Percentiles rank a stretch among this genome's conserved stretches.
Conservation (phyloP, 2,113 vertebrate species). For the Malaclemys terrapin region DNA sequence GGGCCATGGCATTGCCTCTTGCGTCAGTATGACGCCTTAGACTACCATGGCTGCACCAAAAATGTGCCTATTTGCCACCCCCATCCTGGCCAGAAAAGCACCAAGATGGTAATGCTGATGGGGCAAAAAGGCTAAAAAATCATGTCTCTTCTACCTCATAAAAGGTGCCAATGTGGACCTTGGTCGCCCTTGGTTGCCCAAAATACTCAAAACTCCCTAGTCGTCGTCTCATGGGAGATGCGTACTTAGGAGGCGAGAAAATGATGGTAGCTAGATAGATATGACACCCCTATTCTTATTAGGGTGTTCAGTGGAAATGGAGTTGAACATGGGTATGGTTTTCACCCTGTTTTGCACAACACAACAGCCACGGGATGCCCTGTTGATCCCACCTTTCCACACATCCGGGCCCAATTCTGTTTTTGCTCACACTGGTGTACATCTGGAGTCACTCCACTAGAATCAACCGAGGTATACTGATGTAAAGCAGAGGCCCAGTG, state of each 20-base stretch:
- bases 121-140: background rate
- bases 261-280: background rate
- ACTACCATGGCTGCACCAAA: background rate
- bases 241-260: background rate
- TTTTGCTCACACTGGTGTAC: background rate
- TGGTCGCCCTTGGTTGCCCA: background rate
- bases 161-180: background rate
- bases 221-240: background rate
- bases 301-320: background rate
- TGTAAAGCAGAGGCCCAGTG: background rate
- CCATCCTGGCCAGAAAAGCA: too few relatives aligned
- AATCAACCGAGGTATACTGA: background rate
- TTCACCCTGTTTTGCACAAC: background rate
- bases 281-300: background rate
- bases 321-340: background rate
- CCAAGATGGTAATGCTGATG: too few relatives aligned
- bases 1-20: background rate
- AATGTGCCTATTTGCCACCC: background rate
- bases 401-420: background rate
- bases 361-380: background rate
- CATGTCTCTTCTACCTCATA: background rate
- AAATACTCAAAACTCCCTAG: background rate
- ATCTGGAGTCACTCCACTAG: background rate
- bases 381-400: background rate
- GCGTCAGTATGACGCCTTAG: too few relatives aligned